Base-by-base conservation (phyloP, 92 coral and sea anemone species). In the Phenganax subtilis region DNA sequence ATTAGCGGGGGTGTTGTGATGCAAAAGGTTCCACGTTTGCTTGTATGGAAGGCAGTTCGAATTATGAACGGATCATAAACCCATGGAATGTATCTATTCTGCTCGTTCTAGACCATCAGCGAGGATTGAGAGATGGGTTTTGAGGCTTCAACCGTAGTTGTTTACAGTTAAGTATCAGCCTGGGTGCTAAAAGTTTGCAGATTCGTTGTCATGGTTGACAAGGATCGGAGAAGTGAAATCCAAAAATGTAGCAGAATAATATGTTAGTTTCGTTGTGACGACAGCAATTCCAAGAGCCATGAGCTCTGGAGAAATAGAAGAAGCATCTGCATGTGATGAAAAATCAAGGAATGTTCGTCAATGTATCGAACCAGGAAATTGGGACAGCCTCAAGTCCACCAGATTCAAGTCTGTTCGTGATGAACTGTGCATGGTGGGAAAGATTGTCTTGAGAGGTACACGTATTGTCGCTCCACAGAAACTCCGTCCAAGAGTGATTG, bases 211-310 rank as follows among this genome's bases (percentile, higher is more conserved):
- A 12, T 0, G 84, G 12, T 68, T 80, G 70, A 87, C 90, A 20
- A 84, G 66, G 59, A 67, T 55, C 47, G 47, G 47, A 37, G 47
- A 37, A 56, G 54, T 28, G 8, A 65, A 82, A 7, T 70, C 88
- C 75, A 60, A 57, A 20, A 60, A 62, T 27, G 29, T 57, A 28
- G 85, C 85, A 58, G 84, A 87, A 63, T 54, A 87, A 51, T 37
- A 84, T 57, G 82, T 80, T 57, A 52, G 80, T 11, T 58, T 76
- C 29, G 87, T 88, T 56, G 73, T 86, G 1, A 62, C 62, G 74
- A 80, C 86, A 12, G 88, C 85, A 57, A 86, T 71, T 51, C 91
- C 91, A 51, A 71, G 67, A n/a, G 91, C 91, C 72, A 14, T 85
- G 55, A 67, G 27, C 37, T 59, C 80, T 53, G 63, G 85, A 55